Evolutionary conservation across 2,888 invertebrate species (phyloP).

Genomic region (Petrophora chlorosata): DNA sequence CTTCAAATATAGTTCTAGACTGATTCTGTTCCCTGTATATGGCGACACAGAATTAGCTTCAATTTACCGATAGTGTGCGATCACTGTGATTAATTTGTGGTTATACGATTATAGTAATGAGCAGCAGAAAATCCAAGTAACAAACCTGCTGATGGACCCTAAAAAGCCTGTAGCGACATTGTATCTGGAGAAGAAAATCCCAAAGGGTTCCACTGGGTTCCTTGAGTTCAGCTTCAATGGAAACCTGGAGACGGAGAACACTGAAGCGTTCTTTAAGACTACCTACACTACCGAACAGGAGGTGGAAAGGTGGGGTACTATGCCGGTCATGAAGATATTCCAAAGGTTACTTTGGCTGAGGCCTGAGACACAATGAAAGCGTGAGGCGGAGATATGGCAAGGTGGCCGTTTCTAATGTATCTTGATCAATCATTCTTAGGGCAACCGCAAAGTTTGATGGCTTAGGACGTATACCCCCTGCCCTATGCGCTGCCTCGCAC

Average conservation of each 20-base stretch:
- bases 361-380: slow-evolving; percentile 14
- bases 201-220: slow-evolving; percentile 83
- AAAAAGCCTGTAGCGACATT: slow-evolving; percentile 86
- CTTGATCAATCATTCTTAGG: no score
- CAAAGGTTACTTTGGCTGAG: slow-evolving; percentile 15
- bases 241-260: slow-evolving; percentile 84
- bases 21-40: no score
- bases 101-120: slow-evolving; percentile 19
- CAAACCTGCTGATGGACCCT: slow-evolving; percentile 77
- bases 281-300: slow-evolving; percentile 80
- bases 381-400: background rate
- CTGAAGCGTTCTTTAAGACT: slow-evolving; percentile 88
- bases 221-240: slow-evolving; percentile 87
- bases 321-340: slow-evolving; percentile 20
- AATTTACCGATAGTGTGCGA: no score
- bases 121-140: slow-evolving; percentile 40
- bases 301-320: slow-evolving; percentile 65
- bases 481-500: no score
- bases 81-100: no score
- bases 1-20: no score
- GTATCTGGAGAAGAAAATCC: slow-evolving; percentile 82
- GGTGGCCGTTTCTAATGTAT: background rate
- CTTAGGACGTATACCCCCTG: no score
- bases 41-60: no score
- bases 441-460: no score